A percentile compares a stretch with the other conserved stretches of the same genome.
Conservation (phyloP, 1,140 invertebrate genomes). For the Brachionus koreanus region DNA sequence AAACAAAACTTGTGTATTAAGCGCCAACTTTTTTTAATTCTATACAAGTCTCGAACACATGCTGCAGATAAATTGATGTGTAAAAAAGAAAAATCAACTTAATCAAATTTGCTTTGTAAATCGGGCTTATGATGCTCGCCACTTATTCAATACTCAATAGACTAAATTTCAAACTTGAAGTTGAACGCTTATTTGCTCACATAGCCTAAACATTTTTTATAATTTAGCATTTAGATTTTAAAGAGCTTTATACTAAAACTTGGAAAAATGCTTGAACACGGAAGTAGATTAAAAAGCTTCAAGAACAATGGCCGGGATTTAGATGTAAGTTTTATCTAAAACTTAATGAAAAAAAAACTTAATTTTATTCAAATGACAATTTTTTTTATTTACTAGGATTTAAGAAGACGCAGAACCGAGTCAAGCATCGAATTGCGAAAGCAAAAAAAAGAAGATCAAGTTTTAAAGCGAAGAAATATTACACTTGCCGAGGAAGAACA, state of each 20-base stretch:
- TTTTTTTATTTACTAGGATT: background rate
- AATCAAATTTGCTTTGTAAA: conserved; percentile 3
- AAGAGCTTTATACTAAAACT: background rate
- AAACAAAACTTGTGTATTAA: background rate
- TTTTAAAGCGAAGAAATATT: conserved; percentile 85
- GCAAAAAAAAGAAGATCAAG: conserved; percentile 89
- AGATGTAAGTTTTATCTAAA: conserved; percentile 64
- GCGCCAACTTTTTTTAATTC: background rate
- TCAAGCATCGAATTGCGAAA: conserved; percentile 35
- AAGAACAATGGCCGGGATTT: conserved; percentile 56
- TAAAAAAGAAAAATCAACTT: background rate
- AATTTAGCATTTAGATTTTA: background rate
- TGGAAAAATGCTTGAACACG: conserved; percentile 40
- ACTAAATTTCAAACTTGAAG: background rate
- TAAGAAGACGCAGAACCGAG: conserved; percentile 38
- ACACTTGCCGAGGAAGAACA: background rate
- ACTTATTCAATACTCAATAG: background rate
- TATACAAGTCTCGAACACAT: background rate
- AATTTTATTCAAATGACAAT: too few relatives aligned
- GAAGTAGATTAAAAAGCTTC: conserved; percentile 50
- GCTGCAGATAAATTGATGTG: background rate
- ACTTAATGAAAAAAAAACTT: background rate
- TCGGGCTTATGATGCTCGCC: background rate
- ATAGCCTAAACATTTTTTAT: background rate
- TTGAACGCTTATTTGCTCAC: background rate